Base-by-base conservation (phyloP, 2,888 invertebrate genomes). In the Paralinhomoeus sp. region DNA sequence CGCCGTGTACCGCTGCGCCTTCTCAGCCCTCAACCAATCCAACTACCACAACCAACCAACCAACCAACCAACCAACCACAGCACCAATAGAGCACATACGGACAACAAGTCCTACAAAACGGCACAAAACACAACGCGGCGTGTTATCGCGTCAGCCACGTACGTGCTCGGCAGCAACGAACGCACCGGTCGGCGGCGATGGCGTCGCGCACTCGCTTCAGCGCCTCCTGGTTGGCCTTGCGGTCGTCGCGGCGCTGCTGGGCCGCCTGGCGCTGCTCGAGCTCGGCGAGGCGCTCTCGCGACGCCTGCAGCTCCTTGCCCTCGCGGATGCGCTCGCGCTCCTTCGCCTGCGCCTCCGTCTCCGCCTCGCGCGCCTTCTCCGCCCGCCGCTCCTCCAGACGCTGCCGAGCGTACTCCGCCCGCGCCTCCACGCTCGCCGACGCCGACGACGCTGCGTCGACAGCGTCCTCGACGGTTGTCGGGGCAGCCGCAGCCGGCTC, bases 311-410 rank as follows among this genome's bases (percentile, higher is more conserved):
- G 13, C 12, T 24, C 5, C 24, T 40, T 38, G 15, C 45, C 45
- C 18, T 42, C 45, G 5, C 43, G 41, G 5, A 43, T 27, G 5
- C 45, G 37, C 23, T 42, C 18, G 12, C 33, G 18, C 31, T 45
- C 45, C 27, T 27, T 24, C 22, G 5, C 31, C 37, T 40, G 23
- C n/a, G 17, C 23, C 24, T 38, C 22, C 44, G 5, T 5, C n/a
- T 40, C 23, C 5, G 5, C 27, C 27, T 5, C 27, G 7, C 12
- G 5, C 12, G 27, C 27, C 12, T 27, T 27, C 7, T 5, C 27
- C 27, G 27, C 27, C n/a, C 17, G n/a, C 24, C 33, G 21, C 31
- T 37, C 21, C 41, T 34, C 41, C n/a, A 17, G 31, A 9, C 31
- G 24, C 31, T 27, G 3, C 23, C 20, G 7, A 12, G 27, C 27